A percentile compares a stretch with the other conserved stretches of the same genome.
phyloP scores from a whole-genome alignment of 2,113 vertebrate species.

The Myiozetetes cayanensis region DNA sequence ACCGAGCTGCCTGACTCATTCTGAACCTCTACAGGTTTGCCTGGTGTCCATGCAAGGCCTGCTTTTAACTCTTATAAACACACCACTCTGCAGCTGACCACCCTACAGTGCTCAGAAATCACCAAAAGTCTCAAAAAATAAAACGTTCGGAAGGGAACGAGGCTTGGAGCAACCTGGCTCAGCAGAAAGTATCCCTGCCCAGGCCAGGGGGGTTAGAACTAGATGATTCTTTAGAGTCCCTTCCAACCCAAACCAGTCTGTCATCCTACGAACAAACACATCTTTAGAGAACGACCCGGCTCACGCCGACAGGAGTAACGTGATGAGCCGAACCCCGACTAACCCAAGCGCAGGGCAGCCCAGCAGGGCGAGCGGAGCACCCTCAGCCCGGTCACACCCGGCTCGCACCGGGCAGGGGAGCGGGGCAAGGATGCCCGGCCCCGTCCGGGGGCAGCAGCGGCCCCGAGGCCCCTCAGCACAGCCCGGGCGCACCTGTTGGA shows the following conservation, averaged over 20 bases:
- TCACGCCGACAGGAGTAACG: accelerated
- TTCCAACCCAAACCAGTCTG: not conserved
- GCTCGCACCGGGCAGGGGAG: accelerated
- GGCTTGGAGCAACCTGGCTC: not conserved
- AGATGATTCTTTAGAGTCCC: not conserved
- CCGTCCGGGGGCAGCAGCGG: not conserved
- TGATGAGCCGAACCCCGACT: accelerated
- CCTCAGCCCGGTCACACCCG: accelerated
- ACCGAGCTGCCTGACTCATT: not conserved
- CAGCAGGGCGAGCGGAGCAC: not conserved
- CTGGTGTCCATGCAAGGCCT: not conserved
- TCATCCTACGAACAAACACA: not conserved
- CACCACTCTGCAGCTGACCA: no score
- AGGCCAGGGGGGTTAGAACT: not conserved
- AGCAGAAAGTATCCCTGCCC: not conserved
- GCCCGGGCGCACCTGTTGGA: conserved; percentile 82
- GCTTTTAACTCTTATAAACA: no score
- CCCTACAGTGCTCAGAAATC: not conserved
- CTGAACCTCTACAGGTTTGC: not conserved
- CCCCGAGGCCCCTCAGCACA: not conserved
- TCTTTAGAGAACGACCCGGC: no score
- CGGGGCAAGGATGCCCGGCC: not conserved
- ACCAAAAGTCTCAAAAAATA: not conserved
- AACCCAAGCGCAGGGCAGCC: not conserved
- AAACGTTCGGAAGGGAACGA: not conserved